phyloP scores from a whole-genome alignment of 1,140 invertebrate species.

The Drosophila sp. region DNA sequence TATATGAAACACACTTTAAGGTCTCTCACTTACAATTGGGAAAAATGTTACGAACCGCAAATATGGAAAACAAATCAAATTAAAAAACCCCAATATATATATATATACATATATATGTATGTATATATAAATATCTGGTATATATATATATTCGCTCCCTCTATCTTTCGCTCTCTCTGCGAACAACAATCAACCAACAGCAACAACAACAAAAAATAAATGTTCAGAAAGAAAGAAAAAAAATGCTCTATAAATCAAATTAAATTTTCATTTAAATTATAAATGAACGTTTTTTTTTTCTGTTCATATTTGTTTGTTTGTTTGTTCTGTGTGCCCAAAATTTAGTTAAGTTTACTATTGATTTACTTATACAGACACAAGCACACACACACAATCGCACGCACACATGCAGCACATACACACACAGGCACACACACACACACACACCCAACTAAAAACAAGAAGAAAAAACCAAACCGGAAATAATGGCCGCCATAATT shows the following conservation, averaged over 20 bases:
- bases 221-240: constrained; percentile 33
- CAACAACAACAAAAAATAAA: constrained; percentile 36
- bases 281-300: constrained; percentile 28
- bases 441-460: background rate
- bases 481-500: constrained; percentile 46
- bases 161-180: background rate
- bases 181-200: background rate
- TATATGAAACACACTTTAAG: constrained; percentile 82
- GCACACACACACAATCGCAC: constrained; percentile 27
- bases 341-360: constrained; percentile 44
- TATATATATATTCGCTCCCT: background rate
- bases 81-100: background rate
- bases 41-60: constrained; percentile 76
- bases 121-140: constrained; percentile 5
- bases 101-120: background rate
- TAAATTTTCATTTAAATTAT: constrained; percentile 43
- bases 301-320: constrained; percentile 4
- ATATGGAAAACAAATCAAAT: constrained; percentile 35
- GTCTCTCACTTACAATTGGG: constrained; percentile 82
- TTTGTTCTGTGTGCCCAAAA: constrained; percentile 16
- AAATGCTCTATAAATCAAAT: constrained; percentile 54
- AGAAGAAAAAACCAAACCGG: constrained; percentile 27
- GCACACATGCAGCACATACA: constrained; percentile 1
- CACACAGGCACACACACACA: background rate
- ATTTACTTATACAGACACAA: constrained; percentile 47